These are phyloP conservation scores for Stigmatopora argus DNA, from an alignment of 2,113 vertebrate genomes.

Conservation along the genomic window DNA sequence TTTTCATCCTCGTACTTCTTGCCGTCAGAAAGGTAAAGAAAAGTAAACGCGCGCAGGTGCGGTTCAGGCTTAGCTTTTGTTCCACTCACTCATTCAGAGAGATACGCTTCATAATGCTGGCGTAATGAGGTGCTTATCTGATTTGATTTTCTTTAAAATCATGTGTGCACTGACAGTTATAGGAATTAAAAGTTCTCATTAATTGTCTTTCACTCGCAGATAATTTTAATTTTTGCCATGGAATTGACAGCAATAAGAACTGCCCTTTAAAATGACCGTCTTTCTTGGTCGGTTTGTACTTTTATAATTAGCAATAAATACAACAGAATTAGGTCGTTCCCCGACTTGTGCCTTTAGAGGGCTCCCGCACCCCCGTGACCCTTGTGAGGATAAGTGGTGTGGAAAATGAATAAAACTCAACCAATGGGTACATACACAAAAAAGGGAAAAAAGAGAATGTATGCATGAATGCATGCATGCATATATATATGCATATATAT, in stretches of 20 bases:
- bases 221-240: background rate
- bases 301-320: no score
- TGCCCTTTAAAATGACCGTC: no score
- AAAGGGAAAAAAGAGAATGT: conserved; percentile 1
- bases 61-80: conserved; percentile 13
- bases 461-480: no score
- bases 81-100: conserved; percentile 6
- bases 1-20: conserved; percentile 29
- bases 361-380: no score
- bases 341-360: no score
- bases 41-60: conserved; percentile 42
- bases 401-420: no score
- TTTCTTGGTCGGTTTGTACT: no score
- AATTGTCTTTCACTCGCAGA: background rate
- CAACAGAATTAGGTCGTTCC: no score
- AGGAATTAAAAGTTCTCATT: background rate
- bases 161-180: background rate
- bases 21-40: conserved; percentile 16
- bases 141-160: background rate
- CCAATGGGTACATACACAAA: no score
- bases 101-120: background rate
- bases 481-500: no score
- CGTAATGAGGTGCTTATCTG: background rate
- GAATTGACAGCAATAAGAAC: background rate
- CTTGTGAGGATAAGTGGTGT: no score